Conservation (phyloP, 1,140 invertebrate species). For the Stenopsyche tienmushanensis region DNA sequence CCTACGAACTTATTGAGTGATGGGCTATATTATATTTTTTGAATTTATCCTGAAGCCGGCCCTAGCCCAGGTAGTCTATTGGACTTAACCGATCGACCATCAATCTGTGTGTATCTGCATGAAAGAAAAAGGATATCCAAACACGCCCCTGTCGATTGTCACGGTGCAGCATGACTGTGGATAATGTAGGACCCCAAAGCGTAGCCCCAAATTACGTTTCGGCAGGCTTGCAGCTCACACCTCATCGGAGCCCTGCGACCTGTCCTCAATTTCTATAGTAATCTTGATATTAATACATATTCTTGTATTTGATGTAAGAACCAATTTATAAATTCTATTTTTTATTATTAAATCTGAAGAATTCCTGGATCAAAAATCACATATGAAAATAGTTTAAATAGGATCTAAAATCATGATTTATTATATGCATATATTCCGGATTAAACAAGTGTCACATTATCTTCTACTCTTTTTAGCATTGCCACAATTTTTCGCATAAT, state of each 20-base stretch:
- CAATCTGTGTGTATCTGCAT: constrained; percentile 38
- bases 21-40: no score
- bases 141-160: constrained; percentile 31
- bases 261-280: neutral
- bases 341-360: no score
- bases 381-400: neutral
- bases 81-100: constrained; percentile 26
- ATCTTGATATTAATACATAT: no score
- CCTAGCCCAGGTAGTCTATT: constrained; percentile 17
- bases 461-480: neutral
- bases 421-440: neutral
- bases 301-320: no score
- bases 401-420: constrained; percentile 5
- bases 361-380: no score
- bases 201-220: constrained; percentile 16
- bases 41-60: neutral
- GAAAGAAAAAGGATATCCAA: constrained; percentile 36
- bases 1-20: no score
- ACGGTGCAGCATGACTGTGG: constrained; percentile 30
- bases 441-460: neutral
- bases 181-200: constrained; percentile 22
- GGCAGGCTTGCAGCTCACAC: constrained; percentile 15
- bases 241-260: constrained; percentile 2
- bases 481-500: neutral
- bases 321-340: no score